Base-by-base conservation (phyloP, 2,888 invertebrate genomes). In the Ypsolopha sequella region DNA sequence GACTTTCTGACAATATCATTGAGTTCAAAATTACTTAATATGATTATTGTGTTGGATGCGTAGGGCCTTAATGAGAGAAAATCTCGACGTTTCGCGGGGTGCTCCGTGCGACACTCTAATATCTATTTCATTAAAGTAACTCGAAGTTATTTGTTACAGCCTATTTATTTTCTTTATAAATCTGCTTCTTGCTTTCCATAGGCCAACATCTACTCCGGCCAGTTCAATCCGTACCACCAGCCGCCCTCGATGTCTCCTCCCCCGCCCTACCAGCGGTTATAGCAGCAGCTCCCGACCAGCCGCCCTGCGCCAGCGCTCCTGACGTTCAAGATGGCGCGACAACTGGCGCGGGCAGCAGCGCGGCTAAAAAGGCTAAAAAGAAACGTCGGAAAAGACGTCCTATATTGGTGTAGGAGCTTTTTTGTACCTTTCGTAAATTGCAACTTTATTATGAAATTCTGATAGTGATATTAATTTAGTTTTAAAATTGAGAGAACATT, bases 191-290 rank as follows among this genome's bases (percentile, higher is more conserved):
- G 78, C 78, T 74, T 60, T 64, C 62, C n/a, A 6, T 76, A 86
- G 86, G 84, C 79, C 75, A 86, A 84, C 68, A 75, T 81, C 64
- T 65, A 82, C 69, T 78, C 78, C 68, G 80, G 80, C 66, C 82
- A 81, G 68, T 80, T 78, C 70, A 84, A 85, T 61, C 84, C 85
- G 64, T 80, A 73, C 66, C 84, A 82, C 68, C 85, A 84, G 70
- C 84, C 84, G 52, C 72, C 80, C 59, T 60, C 66, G 55, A 65
- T 72, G 72, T 75, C 76, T 47, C 80, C 81, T 56, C 51, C 51
- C 54, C 76, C 76, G 58, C 66, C 69, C 52, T 73, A 72, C 76
- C 79, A 80, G 65, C 79, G 80, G 70, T 86, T 87, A 82, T 85
- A 86, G 84, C 87, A 86, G 70, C 76, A 64, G 66, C 69, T 58